Percentiles rank a stretch among this genome's conserved stretches.
Evolutionary conservation across 2,113 vertebrate genomes (phyloP).

Genomic region (Neolamprologus devosi): DNA sequence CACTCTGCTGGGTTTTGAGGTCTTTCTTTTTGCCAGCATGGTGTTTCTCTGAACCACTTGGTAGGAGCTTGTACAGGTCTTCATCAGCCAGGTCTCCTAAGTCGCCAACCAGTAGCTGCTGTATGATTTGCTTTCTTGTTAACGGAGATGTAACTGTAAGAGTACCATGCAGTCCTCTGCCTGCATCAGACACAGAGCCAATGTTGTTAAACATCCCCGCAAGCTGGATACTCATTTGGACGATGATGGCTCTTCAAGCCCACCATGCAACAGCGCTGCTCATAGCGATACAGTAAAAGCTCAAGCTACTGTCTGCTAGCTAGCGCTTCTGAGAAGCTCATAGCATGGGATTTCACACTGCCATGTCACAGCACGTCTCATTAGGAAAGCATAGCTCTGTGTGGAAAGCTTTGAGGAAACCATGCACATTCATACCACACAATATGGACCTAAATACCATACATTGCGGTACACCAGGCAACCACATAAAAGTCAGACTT

Average conservation of each 20-base stretch:
- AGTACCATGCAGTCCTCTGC: conserved; percentile 49
- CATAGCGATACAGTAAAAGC: background rate
- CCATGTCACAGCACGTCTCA: conserved; percentile 13
- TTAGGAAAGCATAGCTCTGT: conserved; percentile 13
- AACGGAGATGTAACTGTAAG: conserved; percentile 48
- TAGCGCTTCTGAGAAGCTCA: background rate
- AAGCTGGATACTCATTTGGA: background rate
- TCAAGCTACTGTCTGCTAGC: conserved; percentile 1
- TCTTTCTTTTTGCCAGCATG: conserved; percentile 18
- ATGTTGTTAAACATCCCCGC: conserved; percentile 28
- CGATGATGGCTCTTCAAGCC: background rate
- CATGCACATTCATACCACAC: conserved; percentile 25
- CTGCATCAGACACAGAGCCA: conserved; percentile 68
- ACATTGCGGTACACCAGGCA: conserved; percentile 8
- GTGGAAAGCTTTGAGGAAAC: conserved; percentile 12
- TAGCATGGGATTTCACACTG: background rate
- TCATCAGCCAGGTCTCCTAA: conserved; percentile 70
- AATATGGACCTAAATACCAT: background rate
- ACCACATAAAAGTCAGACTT: conserved; percentile 20
- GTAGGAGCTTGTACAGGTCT: conserved; percentile 56
- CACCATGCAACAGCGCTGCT: conserved; percentile 23
- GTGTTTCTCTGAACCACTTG: conserved; percentile 27
- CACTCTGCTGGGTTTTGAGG: background rate
- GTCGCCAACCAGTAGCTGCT: conserved; percentile 67
- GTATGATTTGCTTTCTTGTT: conserved; percentile 58